Evolutionary conservation across 1,140 invertebrate genomes (phyloP), one percentile per base, ranked within the genome.

Genomic region (Bombus waltoni): DNA sequence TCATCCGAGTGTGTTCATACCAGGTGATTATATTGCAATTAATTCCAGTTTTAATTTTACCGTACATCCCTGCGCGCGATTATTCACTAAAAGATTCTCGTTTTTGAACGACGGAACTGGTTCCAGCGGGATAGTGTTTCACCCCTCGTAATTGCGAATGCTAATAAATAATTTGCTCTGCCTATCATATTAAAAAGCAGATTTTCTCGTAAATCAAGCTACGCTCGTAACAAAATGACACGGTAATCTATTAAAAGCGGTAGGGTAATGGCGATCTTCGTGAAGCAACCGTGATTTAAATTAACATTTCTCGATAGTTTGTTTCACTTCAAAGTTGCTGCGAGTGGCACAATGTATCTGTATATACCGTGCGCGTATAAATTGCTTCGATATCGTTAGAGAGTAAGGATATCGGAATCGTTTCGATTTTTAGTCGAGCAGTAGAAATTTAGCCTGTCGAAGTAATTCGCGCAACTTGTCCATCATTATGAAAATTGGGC

Each of bases 81-180:
- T 79, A 84, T 70, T 89, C 81, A 65, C 80, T 53, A 59, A 79
- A 75, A 25, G 65, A 82, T 90, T 42, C 68, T 88, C 75, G 38
- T 88, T 85, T 80, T 86, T 44, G n/a, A 70, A 42, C 40, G 76
- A 81, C 18, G 32, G 81, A 90, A 90, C 89, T 86, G 83, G 88
- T 90, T 90, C 75, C 76, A 22, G 32, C 40, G 78, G 59, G 59
- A 75, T 62, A 66, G 77, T 47, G 79, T 83, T 81, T 86, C 80
- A 72, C 47, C 75, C 74, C 71, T 75, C 35, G 71, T 87, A 89
- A 89, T 90, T 85, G 79, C 78, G 71, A 88, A 80, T 89, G 79
- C 85, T 90, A 87, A 90, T 88, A 90, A 90, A 90, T 90, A 90
- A 87, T 89, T 73, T 65, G 32, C 25, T 47, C 68, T 38, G 57